Conservation (phyloP, 2,113 vertebrate species). For the Forbesichthys papilliferus region DNA sequence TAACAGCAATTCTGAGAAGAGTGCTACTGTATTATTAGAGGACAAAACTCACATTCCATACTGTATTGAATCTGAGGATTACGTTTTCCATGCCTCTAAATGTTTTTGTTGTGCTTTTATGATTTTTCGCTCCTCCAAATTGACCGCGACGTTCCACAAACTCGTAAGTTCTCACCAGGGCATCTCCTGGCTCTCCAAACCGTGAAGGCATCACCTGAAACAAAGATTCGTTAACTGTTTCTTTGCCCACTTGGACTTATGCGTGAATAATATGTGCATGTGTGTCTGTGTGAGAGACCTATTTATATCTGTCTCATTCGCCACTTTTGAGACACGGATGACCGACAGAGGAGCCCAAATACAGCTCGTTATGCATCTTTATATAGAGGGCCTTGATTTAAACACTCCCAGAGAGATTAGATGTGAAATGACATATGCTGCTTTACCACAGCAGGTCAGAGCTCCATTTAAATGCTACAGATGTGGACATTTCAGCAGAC, state of each 20-base stretch:
- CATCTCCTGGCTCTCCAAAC: neutral
- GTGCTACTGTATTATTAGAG: too few species aligned
- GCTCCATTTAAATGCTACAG: too few species aligned
- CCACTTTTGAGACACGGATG: constrained; percentile 11
- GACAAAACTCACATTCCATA: neutral
- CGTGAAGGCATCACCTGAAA: constrained; percentile 18
- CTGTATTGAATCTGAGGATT: too few species aligned
- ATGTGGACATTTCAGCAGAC: too few species aligned
- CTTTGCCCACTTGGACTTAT: constrained; percentile 9
- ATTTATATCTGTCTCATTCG: constrained; percentile 46
- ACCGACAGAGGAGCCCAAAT: constrained; percentile 27
- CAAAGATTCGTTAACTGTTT: constrained; percentile 11
- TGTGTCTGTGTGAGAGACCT: constrained; percentile 5
- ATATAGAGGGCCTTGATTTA: too few species aligned
- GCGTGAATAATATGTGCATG: neutral
- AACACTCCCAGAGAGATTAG: neutral
- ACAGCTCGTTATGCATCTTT: neutral
- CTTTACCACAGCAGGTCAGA: neutral
- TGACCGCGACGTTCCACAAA: constrained; percentile 25
- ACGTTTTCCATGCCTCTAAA: too few species aligned
- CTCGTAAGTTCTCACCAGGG: constrained; percentile 5
- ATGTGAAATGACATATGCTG: neutral
- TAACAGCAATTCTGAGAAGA: too few species aligned
- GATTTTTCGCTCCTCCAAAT: constrained; percentile 41
- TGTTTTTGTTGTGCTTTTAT: constrained; percentile 15